Conservation (phyloP, 2,113 vertebrate species). For the Caranx melampygus region DNA sequence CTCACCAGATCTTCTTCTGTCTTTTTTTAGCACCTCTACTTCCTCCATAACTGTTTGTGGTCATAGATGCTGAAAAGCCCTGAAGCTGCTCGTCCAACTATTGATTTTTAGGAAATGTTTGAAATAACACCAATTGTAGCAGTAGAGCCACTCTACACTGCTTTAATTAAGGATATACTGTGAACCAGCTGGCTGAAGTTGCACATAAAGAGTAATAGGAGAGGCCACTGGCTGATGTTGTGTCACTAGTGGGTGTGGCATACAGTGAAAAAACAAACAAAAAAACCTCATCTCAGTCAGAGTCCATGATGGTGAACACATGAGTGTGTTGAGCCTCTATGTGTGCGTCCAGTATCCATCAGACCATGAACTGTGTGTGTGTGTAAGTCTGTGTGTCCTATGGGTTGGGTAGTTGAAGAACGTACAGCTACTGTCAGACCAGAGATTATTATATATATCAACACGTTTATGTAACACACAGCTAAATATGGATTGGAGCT, state of each 20-base stretch:
- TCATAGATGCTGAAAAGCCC: slow-evolving; percentile 34
- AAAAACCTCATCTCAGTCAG: too few relatives aligned
- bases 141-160: neutral
- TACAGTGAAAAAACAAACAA: too few relatives aligned
- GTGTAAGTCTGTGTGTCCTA: neutral
- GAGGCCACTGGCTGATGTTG: neutral
- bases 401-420: neutral
- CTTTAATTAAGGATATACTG: neutral
- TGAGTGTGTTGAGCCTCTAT: neutral
- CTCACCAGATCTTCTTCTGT: too few relatives aligned
- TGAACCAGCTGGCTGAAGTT: neutral
- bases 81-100: slow-evolving; percentile 27
- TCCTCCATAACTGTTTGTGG: slow-evolving; percentile 17
- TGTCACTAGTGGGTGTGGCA: neutral
- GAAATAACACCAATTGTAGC: neutral
- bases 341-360: neutral
- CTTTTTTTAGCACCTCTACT: neutral
- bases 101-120: slow-evolving; percentile 33
- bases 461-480: too few relatives aligned
- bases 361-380: neutral
- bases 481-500: too few relatives aligned
- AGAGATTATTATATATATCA: too few relatives aligned
- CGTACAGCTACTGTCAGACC: too few relatives aligned
- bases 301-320: too few relatives aligned
- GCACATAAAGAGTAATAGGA: neutral